A percentile compares a stretch with the other conserved stretches of the same genome.
Conservation (phyloP, 1,140 invertebrate genomes). For the Brachystomella parvula region DNA sequence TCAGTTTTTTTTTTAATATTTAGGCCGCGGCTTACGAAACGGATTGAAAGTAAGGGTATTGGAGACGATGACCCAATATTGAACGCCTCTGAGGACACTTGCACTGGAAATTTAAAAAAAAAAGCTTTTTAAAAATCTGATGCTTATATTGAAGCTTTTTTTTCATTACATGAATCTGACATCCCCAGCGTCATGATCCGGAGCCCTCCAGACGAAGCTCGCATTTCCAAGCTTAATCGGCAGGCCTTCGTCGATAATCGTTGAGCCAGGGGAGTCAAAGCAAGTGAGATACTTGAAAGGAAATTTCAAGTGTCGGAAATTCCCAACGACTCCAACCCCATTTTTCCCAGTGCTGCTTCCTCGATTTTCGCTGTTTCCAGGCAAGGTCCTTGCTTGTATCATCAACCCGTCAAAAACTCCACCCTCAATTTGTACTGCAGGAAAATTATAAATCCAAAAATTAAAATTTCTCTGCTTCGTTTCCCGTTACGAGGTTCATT, state of each 20-base stretch:
- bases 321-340: conserved; percentile 30
- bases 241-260: conserved; percentile 29
- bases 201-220: conserved; percentile 31
- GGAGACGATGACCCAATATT: conserved; percentile 35
- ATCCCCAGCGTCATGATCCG: conserved; percentile 28
- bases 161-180: conserved; percentile 32
- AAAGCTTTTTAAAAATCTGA: background rate
- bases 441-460: conserved; percentile 2
- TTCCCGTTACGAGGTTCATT: background rate
- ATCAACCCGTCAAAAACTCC: conserved; percentile 30
- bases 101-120: conserved; percentile 28
- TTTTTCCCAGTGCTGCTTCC: conserved; percentile 11
- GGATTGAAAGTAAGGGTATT: conserved; percentile 32
- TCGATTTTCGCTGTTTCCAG: background rate
- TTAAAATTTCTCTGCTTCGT: background rate
- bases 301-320: conserved; percentile 21
- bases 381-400: conserved; percentile 24
- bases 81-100: conserved; percentile 25
- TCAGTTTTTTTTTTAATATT: background rate
- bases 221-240: conserved; percentile 28
- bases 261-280: conserved; percentile 25
- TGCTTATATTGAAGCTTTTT: background rate
- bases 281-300: conserved; percentile 30
- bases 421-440: conserved; percentile 32
- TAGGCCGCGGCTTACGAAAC: conserved; percentile 31